A percentile compares a stretch with the other conserved stretches of the same genome.
These are phyloP conservation scores for Oryzias dopingdopingensis DNA, from an alignment of 2,797 vertebrate genomes.

Conservation along the genomic window DNA sequence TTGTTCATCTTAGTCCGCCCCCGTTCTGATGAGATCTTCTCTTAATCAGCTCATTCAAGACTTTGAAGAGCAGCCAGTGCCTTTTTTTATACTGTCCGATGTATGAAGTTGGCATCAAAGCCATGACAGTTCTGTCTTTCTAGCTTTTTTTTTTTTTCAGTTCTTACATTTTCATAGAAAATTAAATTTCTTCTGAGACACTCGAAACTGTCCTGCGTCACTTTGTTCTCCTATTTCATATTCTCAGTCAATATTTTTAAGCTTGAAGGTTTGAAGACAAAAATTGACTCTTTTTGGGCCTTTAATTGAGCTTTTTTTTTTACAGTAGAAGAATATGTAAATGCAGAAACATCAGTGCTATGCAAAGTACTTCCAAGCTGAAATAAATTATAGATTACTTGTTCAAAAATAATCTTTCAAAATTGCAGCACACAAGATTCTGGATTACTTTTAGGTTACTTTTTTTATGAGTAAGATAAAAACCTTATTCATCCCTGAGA, in stretches of 20 bases:
- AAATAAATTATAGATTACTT: too few species aligned
- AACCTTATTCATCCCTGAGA: too few species aligned
- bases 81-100: conserved; percentile 71
- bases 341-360: too few species aligned
- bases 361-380: too few species aligned
- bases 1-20: conserved; percentile 5
- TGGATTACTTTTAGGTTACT: too few species aligned
- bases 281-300: too few species aligned
- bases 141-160: conserved; percentile 5
- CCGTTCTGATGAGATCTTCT: not conserved
- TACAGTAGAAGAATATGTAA: too few species aligned
- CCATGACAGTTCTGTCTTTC: conserved; percentile 9
- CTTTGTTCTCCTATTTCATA: conserved; percentile 3
- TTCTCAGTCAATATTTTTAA: conserved; percentile 44
- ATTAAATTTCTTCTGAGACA: conserved; percentile 29
- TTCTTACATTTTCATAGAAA: conserved; percentile 35
- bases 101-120: conserved; percentile 34
- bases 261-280: not conserved
- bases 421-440: too few species aligned
- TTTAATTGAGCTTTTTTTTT: too few species aligned
- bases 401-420: too few species aligned
- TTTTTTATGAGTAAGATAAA: too few species aligned
- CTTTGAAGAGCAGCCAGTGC: conserved; percentile 55
- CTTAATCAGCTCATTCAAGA: conserved; percentile 3
- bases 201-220: conserved; percentile 42